Evolutionary conservation across 64 coral and sea anemone species (phyloP).

Genomic region (Exaiptasia diaphana): DNA sequence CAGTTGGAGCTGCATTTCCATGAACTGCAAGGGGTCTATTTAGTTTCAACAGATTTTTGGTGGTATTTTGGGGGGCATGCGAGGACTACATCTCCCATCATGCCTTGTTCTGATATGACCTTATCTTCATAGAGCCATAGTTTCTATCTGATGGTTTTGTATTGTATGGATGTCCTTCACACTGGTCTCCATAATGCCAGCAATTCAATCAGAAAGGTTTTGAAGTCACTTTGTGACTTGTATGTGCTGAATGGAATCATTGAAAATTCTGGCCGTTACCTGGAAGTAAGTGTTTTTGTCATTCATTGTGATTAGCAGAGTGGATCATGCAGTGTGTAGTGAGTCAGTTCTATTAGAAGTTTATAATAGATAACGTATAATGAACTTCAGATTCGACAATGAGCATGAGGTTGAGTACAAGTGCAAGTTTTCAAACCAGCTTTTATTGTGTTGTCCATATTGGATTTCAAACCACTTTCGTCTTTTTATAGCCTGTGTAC

Average conservation of each 20-base stretch:
- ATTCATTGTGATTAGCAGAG: not conserved
- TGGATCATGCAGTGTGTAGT: not conserved
- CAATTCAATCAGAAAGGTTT: not conserved
- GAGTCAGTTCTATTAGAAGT: not conserved
- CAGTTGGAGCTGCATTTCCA: no score
- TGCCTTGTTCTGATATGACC: no score
- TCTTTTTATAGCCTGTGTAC: no score
- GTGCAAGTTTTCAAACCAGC: no score
- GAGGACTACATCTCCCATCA: no score
- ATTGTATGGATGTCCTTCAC: not conserved
- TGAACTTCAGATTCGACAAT: no score
- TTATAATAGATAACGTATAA: not conserved
- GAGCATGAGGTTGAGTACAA: no score
- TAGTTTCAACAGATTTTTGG: no score
- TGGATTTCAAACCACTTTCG: no score
- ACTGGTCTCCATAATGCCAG: not conserved
- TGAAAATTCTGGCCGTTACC: slow-evolving; percentile 53
- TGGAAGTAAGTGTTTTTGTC: slow-evolving; percentile 28
- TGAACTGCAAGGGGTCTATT: no score
- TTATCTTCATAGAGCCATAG: slow-evolving; percentile 65
- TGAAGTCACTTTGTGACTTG: slow-evolving; percentile 41
- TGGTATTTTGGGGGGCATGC: no score
- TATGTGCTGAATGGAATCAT: slow-evolving; percentile 46
- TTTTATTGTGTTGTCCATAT: no score
- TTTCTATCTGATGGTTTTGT: slow-evolving; percentile 25